Conservation (phyloP, 1,140 invertebrate species). For the Tribolium madens region DNA sequence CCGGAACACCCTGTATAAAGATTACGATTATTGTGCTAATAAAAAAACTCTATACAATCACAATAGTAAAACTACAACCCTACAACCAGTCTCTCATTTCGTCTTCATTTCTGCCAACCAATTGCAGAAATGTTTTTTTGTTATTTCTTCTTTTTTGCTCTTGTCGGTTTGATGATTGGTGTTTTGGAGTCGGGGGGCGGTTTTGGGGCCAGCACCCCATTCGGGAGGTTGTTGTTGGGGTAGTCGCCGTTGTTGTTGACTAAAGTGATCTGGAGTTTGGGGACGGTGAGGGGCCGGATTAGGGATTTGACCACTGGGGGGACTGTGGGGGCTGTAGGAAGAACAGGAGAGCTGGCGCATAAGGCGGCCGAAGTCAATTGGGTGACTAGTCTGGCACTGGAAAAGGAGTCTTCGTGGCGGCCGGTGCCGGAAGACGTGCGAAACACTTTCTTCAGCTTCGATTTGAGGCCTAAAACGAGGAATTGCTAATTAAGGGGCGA, state of each 20-base stretch:
- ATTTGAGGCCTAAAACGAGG: conserved; percentile 62
- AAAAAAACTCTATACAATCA: conserved; percentile 27
- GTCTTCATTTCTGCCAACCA: conserved; percentile 45
- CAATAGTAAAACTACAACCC: background rate
- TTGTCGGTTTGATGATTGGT: conserved; percentile 64
- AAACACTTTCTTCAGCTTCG: conserved; percentile 72
- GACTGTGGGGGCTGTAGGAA: conserved; percentile 67
- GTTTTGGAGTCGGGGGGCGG: conserved; percentile 53
- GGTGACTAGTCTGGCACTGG: conserved; percentile 69
- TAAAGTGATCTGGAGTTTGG: conserved; percentile 69
- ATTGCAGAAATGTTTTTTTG: conserved; percentile 53
- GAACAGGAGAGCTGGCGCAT: conserved; percentile 73
- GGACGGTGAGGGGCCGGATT: conserved; percentile 72
- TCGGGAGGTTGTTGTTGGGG: conserved; percentile 50
- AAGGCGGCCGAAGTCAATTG: conserved; percentile 74
- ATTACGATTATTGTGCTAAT: conserved; percentile 34
- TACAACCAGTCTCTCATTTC: conserved; percentile 24
- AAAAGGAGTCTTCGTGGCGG: conserved; percentile 65
- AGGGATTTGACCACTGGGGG: conserved; percentile 71
- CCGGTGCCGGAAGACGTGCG: conserved; percentile 70
- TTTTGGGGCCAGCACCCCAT: conserved; percentile 46
- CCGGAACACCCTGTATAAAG: background rate
- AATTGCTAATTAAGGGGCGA: background rate
- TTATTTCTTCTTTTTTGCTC: conserved; percentile 63
- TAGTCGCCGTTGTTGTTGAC: conserved; percentile 61